phyloP scores from a whole-genome alignment of 2,797 vertebrate genomes.

The Cheirogaleus major region DNA sequence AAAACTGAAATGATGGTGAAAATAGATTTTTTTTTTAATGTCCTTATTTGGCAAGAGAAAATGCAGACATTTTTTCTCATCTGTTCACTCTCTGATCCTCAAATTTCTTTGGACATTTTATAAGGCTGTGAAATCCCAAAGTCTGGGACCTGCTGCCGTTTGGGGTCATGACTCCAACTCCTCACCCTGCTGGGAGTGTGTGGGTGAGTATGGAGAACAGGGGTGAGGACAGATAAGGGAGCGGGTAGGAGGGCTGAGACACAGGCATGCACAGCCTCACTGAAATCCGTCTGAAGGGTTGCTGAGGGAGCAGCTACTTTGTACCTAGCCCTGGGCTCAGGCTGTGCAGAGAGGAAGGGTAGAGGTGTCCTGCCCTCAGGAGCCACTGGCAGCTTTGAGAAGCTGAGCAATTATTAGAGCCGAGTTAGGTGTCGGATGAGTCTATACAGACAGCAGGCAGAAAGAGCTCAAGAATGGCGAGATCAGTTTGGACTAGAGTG shows the following conservation, averaged over 20 bases:
- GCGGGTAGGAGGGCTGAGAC: not conserved
- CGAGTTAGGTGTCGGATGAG: not conserved
- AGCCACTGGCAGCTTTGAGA: not conserved
- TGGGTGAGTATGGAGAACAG: not conserved
- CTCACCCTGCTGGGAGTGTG: not conserved
- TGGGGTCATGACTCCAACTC: not conserved
- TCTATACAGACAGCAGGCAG: not conserved
- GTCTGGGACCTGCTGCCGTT: not conserved
- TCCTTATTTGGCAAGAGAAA: conserved; percentile 46
- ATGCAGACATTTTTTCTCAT: not conserved
- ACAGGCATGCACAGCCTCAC: not conserved
- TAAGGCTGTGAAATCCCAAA: not conserved
- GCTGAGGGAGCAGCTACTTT: not conserved
- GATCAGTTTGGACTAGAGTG: not conserved
- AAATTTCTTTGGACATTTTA: conserved; percentile 47
- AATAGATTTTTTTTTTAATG: not conserved
- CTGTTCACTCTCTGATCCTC: not conserved
- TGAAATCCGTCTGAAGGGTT: not conserved
- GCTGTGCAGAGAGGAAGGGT: not conserved
- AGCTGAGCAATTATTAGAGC: not conserved
- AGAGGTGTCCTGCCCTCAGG: not conserved
- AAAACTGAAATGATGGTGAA: not conserved
- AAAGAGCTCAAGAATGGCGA: not conserved
- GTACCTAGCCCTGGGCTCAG: not conserved
- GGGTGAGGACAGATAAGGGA: not conserved